Evolutionary conservation across 2,113 vertebrate genomes (phyloP), one percentile per base, ranked within the genome.

Genomic region (Macroglossus sobrinus): DNA sequence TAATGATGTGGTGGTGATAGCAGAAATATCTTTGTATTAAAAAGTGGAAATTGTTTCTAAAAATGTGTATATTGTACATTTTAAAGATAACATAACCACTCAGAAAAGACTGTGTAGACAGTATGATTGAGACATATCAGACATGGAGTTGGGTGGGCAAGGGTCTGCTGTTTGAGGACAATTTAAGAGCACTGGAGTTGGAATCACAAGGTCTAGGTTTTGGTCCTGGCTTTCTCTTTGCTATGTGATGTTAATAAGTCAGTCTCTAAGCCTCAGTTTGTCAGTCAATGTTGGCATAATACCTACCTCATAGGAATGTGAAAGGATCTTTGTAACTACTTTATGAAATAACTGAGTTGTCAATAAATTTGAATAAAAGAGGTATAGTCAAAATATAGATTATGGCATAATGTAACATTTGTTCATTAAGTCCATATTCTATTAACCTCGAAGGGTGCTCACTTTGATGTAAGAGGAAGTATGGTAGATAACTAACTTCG

Each of bases 11-110:
- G 9, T 40, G 93, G 14, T 95, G 75, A 89, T 59, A 86, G 89
- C 45, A 92, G 69, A 97, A 89, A 57, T 80, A 81, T 59, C 33
- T 84, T 91, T 92, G 50, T 91, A 86, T 92, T 93, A 91, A 68
- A 63, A 92, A 92, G 79, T 55, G 5, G 30, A 47, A 66, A 64
- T 72, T 89, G 15, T 71, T 92, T 85, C 79, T 91, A n/a, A 69
- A 94, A 87, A 40, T 15, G 19, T 87, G 15, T 47, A 45, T 55
- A 43, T 55, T 84, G 8, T 40, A 87, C 50, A 84, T 82, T 90
- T 80, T 88, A 66, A 93, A 93, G 47, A 75, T 72, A 76, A 12
- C 43, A 35, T 85, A 30, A 78, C 45, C 85, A 13, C 71, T 76
- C 15, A 89, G 61, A 81, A 81, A 75, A 66, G 19, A 71, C 47